phyloP scores from a whole-genome alignment of 2,113 vertebrate genomes.

The Heterotilapia buettikoferi region DNA sequence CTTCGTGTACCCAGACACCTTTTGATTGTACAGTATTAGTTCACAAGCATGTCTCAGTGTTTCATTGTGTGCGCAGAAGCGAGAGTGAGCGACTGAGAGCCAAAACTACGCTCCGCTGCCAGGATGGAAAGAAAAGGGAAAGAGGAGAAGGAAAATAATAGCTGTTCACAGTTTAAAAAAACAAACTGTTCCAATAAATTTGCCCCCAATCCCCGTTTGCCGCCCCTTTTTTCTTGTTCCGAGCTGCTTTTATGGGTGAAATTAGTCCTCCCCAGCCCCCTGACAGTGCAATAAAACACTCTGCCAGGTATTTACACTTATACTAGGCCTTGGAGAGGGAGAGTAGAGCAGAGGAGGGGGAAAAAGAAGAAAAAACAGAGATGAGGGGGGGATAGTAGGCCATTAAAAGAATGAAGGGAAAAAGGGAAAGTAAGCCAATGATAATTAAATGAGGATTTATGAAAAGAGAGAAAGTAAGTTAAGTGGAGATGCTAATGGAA shows the following conservation, averaged over 20 bases:
- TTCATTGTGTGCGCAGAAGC: neutral
- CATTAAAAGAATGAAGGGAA: constrained; percentile 4
- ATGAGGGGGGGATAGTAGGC: neutral
- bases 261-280: constrained; percentile 57
- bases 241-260: constrained; percentile 59
- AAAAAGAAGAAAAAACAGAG: constrained; percentile 15
- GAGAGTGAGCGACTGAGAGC: constrained; percentile 7
- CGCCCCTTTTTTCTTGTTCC: constrained; percentile 54
- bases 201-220: constrained; percentile 32
- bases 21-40: neutral
- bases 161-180: constrained; percentile 54
- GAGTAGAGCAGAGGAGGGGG: neutral
- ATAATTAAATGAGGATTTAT: neutral
- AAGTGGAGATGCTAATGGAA: neutral
- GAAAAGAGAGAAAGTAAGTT: neutral
- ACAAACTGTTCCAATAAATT: constrained; percentile 60
- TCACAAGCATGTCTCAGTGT: neutral
- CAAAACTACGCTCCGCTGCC: constrained; percentile 9
- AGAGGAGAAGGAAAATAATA: constrained; percentile 58
- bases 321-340: constrained; percentile 49
- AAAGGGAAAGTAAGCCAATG: neutral
- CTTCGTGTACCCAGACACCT: neutral
- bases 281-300: constrained; percentile 64
- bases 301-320: constrained; percentile 61
- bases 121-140: constrained; percentile 49